Conservation (phyloP, 2,797 vertebrate genomes). For the Anas bernieri region DNA sequence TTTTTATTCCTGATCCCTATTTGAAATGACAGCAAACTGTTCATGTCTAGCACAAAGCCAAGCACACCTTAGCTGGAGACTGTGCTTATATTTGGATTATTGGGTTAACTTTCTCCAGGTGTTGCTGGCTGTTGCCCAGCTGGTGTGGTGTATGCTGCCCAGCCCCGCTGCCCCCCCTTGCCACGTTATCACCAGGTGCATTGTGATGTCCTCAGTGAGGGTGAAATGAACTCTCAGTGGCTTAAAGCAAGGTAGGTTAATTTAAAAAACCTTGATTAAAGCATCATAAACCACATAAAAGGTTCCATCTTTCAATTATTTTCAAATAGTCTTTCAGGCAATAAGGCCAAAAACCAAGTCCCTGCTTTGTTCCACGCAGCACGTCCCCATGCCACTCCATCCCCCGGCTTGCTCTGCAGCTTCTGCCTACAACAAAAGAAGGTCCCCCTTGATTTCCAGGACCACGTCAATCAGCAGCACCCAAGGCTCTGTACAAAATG, state of each 20-base stretch:
- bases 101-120: neutral
- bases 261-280: conserved; percentile 75
- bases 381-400: neutral
- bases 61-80: neutral
- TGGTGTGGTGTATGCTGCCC: no score
- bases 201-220: neutral
- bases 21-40: neutral
- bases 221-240: conserved; percentile 51
- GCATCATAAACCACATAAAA: conserved; percentile 54
- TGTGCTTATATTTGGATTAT: neutral
- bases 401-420: neutral
- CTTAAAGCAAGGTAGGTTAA: conserved; percentile 73
- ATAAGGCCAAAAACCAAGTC: neutral
- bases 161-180: no score
- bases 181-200: neutral
- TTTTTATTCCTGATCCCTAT: neutral
- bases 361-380: neutral
- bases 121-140: neutral
- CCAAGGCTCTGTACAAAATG: neutral
- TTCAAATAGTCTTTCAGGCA: conserved; percentile 39
- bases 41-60: neutral
- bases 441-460: rapidly evolving
- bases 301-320: conserved; percentile 71
- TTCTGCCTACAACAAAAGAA: neutral
- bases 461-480: rapidly evolving